phyloP scores from a whole-genome alignment of 2,113 vertebrate species.

The Himantopus leucocephalus region DNA sequence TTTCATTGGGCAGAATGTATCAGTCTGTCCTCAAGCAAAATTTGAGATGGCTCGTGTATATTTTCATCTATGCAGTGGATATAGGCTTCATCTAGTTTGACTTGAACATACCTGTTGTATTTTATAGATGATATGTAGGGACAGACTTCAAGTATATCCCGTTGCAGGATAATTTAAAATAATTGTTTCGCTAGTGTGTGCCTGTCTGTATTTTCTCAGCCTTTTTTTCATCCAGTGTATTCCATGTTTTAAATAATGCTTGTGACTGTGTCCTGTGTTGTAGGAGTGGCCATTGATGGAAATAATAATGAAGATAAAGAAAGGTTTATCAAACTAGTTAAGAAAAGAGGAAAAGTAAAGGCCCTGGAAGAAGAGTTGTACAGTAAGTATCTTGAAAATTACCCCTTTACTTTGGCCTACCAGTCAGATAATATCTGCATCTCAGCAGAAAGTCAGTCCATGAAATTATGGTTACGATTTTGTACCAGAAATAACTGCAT shows the following conservation, averaged over 20 bases:
- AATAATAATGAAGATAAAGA: conserved; percentile 78
- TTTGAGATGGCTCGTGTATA: neutral
- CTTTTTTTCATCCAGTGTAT: neutral
- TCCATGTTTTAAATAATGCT: neutral
- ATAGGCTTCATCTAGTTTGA: neutral
- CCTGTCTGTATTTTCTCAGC: neutral
- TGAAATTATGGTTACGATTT: neutral
- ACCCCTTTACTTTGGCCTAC: neutral
- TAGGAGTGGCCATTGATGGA: conserved; percentile 93
- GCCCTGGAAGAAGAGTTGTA: conserved; percentile 89
- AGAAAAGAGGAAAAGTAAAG: conserved; percentile 95
- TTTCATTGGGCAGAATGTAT: neutral
- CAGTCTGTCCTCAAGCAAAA: neutral
- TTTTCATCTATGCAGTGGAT: neutral
- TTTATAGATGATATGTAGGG: neutral
- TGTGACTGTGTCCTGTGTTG: neutral
- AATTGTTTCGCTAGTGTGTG: neutral
- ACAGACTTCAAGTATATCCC: neutral
- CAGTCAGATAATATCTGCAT: neutral
- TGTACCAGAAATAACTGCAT: neutral
- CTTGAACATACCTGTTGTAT: neutral
- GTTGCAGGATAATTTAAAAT: neutral
- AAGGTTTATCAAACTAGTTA: conserved; percentile 84
- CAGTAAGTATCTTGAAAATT: conserved; percentile 79
- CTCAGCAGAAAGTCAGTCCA: neutral